Conservation (phyloP, 2,113 vertebrate genomes). For the Bettongia penicillata region DNA sequence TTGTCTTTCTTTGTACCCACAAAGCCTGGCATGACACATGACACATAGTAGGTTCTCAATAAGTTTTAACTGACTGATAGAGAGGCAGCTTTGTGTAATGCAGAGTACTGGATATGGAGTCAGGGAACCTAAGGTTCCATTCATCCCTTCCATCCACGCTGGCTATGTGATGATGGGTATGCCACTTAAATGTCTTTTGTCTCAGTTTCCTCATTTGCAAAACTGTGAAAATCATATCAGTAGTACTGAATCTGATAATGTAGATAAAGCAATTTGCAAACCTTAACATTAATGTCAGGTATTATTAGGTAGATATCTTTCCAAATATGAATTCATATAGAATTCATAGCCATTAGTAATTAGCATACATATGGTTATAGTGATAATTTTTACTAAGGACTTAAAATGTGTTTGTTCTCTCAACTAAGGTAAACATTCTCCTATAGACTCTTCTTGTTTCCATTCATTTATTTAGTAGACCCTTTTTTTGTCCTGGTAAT, state of each 20-base stretch:
- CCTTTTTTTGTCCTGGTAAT: constrained; percentile 33
- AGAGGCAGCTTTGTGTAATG: neutral
- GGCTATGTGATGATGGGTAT: neutral
- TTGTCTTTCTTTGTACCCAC: neutral
- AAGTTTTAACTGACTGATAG: neutral
- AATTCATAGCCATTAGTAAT: constrained; percentile 55
- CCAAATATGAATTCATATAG: constrained; percentile 7
- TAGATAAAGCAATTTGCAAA: neutral
- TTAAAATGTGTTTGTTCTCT: constrained; percentile 56
- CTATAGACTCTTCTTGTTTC: constrained; percentile 15
- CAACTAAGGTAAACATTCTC: constrained; percentile 59
- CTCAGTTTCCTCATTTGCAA: neutral
- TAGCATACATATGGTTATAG: constrained; percentile 51
- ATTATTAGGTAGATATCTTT: constrained; percentile 27
- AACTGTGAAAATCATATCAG: neutral
- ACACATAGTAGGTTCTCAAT: neutral
- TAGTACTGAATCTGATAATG: neutral
- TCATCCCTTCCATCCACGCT: neutral
- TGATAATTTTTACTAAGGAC: constrained; percentile 54
- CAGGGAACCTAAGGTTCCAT: neutral
- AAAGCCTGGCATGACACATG: neutral
- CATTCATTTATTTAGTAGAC: constrained; percentile 46
- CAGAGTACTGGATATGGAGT: neutral
- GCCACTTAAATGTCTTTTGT: neutral
- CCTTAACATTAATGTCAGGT: neutral